Evolutionary conservation across 2,888 invertebrate species (phyloP), one percentile per base, ranked within the genome.

Genomic region (Trimorus sp.): DNA sequence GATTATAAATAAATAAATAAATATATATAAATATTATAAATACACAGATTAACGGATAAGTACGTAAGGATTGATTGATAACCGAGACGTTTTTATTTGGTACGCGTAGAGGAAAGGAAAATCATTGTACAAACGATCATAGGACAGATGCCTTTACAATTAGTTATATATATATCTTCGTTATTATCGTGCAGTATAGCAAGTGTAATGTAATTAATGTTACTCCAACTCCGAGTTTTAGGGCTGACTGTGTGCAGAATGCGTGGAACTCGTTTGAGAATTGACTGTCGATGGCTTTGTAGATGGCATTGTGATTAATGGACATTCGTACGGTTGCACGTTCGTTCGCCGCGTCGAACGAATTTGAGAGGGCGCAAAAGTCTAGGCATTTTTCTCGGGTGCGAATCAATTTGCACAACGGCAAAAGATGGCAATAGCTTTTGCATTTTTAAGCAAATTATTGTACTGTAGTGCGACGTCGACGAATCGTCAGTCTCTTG

Each of bases 61-160:
- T 63, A 70, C 15, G 49, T 75, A 70, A 76, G 80, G 79, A 87
- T 69, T 69, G 48, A 80, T 81, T 81, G 78, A 56, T 56, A 73
- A 77, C 76, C 84, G 77, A 85, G 53, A 84, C 83, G 84, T 88
- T 87, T 87, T 88, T 84, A 86, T 87, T 88, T 87, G 81, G 86
- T 86, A 87, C 84, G 40, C 7, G 85, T 49, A 84, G 56, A 36
- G 56, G n/a, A 56, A 11, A 26, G 53, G 7, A 45, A 76, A 59
- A 78, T 65, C 70, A 87, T 86, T 90, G 89, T 90, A 89, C 86
- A 89, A 88, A 90, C 83, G 85, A 89, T 88, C 87, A 86, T 86
- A 89, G 89, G 86, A 82, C 76, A 86, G 84, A 87, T 87, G 80
- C 88, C 89, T 87, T 87, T 87, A 87, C 87, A 83, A 81, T 82